A percentile compares a stretch with the other conserved stretches of the same genome.
Evolutionary conservation across 1,140 invertebrate species (phyloP).

Genomic region (Zaprionus nigranus): DNA sequence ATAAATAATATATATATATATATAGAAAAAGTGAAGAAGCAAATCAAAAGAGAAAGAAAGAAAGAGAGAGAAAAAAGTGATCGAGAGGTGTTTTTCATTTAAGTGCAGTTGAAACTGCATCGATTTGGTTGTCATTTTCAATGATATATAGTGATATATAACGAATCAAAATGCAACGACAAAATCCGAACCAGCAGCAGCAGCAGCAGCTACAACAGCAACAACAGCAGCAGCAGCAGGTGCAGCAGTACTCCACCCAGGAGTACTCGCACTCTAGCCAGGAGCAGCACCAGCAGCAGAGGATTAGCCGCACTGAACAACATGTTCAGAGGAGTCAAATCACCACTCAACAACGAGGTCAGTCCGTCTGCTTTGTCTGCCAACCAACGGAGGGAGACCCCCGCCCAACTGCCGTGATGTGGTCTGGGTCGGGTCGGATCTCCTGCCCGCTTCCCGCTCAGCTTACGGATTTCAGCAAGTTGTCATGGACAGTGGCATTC

Average conservation of each 20-base stretch:
- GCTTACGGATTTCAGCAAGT: slow-evolving; percentile 33
- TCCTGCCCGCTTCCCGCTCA: background rate
- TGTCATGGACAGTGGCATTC: slow-evolving; percentile 69
- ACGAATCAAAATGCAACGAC: slow-evolving; percentile 84
- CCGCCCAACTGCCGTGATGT: background rate
- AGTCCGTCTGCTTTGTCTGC: slow-evolving; percentile 77
- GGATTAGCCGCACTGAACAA: slow-evolving; percentile 89
- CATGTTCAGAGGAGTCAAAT: slow-evolving; percentile 90
- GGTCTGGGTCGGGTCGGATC: background rate
- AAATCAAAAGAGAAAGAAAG: slow-evolving; percentile 65
- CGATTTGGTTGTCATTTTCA: slow-evolving; percentile 83
- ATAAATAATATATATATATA: slow-evolving; percentile 49
- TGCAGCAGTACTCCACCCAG: slow-evolving; percentile 85
- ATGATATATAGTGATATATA: slow-evolving; percentile 84
- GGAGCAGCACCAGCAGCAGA: slow-evolving; percentile 87
- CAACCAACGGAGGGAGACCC: background rate
- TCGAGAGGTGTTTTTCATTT: slow-evolving; percentile 66
- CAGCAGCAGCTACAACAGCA: slow-evolving; percentile 83
- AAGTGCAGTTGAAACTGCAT: slow-evolving; percentile 75
- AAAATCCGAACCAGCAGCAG: slow-evolving; percentile 84
- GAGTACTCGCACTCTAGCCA: slow-evolving; percentile 78
- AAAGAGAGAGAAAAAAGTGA: slow-evolving; percentile 70
- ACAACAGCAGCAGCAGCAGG: slow-evolving; percentile 85
- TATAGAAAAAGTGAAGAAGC: slow-evolving; percentile 77
- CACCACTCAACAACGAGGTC: slow-evolving; percentile 92